Evolutionary conservation across 2,888 invertebrate genomes (phyloP), one percentile per base, ranked within the genome.

Genomic region (Syritta pipiens): DNA sequence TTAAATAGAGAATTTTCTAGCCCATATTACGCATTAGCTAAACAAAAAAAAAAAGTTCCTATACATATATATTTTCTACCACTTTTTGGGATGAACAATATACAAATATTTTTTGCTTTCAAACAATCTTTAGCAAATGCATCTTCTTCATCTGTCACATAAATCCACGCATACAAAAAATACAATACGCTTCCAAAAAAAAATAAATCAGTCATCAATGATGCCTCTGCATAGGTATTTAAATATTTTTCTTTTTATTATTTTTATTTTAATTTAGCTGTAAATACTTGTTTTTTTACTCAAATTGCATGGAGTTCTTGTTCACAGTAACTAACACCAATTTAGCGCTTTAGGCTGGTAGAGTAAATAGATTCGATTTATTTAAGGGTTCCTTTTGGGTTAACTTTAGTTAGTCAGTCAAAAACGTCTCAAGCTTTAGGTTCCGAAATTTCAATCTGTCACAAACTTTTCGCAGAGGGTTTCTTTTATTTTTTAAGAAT

Each of bases 1-100:
- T n/a, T n/a, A n/a, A n/a, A n/a, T 81, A 72, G 81, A 37, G 28
- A 48, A 37, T 28, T 67, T 71, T 37, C 42, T 79, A 83, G 75
- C 49, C 40, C 49, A 51, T 20, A n/a, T n/a, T n/a, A 69, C 42
- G 67, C 67, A 67, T 67, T 48, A 60, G 69, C 69, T n/a, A n/a
- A n/a, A n/a, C n/a, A n/a, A n/a, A n/a, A n/a, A n/a, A n/a, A n/a
- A 69, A 60, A 42, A 69, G 59, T 69, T 69, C 44, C 69, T 69
- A 69, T n/a, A n/a, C n/a, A n/a, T n/a, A n/a, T n/a, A n/a, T 49
- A 57, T 67, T 60, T 69, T 51, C 30, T 42, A 57, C 20, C 22
- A 57, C 46, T 30, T 69, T 46, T 46, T 46, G 44, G 44, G 44
- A 46, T 44, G 44, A 22, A 22, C 44, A n/a, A n/a, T n/a, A 10